phyloP scores from a whole-genome alignment of 2,888 invertebrate species.

The Lasioglossum leucozonium region DNA sequence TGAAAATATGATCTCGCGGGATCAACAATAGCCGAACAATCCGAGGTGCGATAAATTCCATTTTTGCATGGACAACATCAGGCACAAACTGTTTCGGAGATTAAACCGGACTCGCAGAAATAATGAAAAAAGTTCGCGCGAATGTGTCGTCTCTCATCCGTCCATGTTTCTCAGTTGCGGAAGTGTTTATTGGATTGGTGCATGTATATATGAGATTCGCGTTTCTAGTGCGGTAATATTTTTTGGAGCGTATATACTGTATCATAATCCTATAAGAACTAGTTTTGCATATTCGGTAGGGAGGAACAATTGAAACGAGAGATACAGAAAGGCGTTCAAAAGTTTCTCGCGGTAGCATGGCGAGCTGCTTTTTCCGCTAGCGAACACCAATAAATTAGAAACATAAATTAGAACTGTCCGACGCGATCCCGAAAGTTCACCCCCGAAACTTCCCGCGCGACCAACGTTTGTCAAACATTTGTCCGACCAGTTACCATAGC shows the following conservation, averaged over 20 bases:
- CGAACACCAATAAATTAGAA: slow-evolving; percentile 2
- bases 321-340: background rate
- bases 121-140: slow-evolving; percentile 4
- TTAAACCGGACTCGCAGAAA: background rate
- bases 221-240: background rate
- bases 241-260: background rate
- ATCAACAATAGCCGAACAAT: background rate
- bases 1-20: background rate
- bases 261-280: background rate
- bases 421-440: background rate
- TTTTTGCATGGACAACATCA: background rate
- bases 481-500: background rate
- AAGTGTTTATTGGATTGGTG: background rate
- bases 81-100: background rate
- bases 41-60: background rate
- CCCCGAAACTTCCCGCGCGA: background rate
- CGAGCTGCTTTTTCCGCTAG: background rate
- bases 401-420: slow-evolving; percentile 8
- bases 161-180: background rate
- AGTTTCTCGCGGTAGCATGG: background rate
- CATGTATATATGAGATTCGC: background rate
- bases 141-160: background rate
- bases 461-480: slow-evolving; percentile 11
- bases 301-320: background rate
- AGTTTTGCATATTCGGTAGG: background rate